Evolutionary conservation across 1,140 invertebrate species (phyloP).

Genomic region (Elysia chlorotica): DNA sequence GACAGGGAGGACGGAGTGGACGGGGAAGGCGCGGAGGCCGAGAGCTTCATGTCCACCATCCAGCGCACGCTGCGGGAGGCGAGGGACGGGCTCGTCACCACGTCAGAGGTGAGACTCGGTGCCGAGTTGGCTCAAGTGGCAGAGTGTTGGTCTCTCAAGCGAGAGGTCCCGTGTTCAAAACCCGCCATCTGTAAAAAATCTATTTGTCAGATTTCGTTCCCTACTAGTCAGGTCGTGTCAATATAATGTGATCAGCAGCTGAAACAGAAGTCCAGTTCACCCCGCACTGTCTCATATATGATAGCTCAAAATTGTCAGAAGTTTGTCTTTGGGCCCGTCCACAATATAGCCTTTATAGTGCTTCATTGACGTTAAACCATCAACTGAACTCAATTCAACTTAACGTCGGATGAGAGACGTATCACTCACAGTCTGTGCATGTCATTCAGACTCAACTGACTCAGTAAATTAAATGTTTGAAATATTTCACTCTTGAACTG

Average conservation of each 20-base stretch:
- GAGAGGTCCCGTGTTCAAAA: not conserved
- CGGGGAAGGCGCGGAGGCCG: constrained; percentile 33
- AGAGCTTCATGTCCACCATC: constrained; percentile 48
- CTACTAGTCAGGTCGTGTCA: not conserved
- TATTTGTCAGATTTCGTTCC: not conserved
- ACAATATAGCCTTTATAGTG: not conserved
- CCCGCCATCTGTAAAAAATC: not conserved
- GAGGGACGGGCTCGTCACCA: constrained; percentile 51
- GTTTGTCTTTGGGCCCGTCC: not conserved
- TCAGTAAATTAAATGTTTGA: not conserved
- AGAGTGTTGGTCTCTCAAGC: not conserved
- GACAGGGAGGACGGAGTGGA: constrained; percentile 49
- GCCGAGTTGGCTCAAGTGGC: no score
- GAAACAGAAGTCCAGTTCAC: not conserved
- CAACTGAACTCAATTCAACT: no score
- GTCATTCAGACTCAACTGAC: not conserved
- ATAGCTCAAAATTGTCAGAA: not conserved
- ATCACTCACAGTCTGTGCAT: not conserved
- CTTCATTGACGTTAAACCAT: not conserved
- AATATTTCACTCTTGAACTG: not conserved
- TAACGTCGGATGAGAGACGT: not conserved
- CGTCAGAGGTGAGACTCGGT: constrained; percentile 61
- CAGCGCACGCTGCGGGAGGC: constrained; percentile 46
- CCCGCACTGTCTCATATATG: not conserved
- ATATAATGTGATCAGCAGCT: not conserved